These are phyloP conservation scores for Heterodera carotae DNA, from an alignment of 1,140 invertebrate genomes.

Conservation along the genomic window DNA sequence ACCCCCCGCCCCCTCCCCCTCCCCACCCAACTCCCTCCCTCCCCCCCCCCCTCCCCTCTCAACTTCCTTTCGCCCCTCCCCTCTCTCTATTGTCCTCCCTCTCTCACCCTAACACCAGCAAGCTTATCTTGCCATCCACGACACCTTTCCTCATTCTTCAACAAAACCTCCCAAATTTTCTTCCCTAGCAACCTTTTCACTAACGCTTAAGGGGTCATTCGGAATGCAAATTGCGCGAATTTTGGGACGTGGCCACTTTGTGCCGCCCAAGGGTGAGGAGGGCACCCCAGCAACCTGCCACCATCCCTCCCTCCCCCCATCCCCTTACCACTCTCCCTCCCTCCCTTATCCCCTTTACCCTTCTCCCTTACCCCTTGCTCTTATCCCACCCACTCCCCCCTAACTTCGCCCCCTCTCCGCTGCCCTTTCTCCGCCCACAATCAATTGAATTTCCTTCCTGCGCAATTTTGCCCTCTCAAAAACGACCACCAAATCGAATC, in stretches of 20 bases:
- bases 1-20: neutral
- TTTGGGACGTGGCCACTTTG: neutral
- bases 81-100: neutral
- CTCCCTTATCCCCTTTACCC: too few relatives aligned
- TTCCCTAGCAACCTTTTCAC: neutral
- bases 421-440: neutral
- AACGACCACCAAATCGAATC: slow-evolving; percentile 1
- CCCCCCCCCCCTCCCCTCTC: neutral
- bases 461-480: slow-evolving; percentile 4
- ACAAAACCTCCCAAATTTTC: neutral
- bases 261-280: neutral
- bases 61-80: neutral
- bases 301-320: too few relatives aligned
- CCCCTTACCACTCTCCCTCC: too few relatives aligned
- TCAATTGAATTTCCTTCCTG: slow-evolving; percentile 16
- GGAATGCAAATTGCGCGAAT: slow-evolving; percentile 17
- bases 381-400: too few relatives aligned
- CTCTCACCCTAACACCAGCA: too few relatives aligned
- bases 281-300: too few relatives aligned
- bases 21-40: neutral
- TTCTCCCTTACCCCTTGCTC: too few relatives aligned
- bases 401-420: too few relatives aligned
- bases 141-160: neutral
- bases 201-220: neutral
- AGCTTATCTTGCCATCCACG: neutral